Percentiles rank a stretch among this genome's conserved stretches.
phyloP scores from a whole-genome alignment of 2,888 invertebrate species.

The Plutella xylostella region DNA sequence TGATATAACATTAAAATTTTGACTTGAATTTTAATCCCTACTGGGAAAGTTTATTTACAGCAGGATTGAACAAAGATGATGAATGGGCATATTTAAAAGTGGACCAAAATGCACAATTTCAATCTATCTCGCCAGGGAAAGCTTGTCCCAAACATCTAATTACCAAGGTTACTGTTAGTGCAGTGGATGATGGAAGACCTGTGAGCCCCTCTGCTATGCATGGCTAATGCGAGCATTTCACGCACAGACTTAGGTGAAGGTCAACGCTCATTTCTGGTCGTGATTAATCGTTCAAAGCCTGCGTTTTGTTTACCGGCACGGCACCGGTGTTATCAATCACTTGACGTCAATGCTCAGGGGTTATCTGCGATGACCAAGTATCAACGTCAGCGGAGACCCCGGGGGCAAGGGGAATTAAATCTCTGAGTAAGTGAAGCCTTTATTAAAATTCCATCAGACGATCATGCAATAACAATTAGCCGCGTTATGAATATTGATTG shows the following conservation, averaged over 20 bases:
- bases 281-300: constrained; percentile 32
- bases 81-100: too few species aligned
- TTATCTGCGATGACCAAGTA: constrained; percentile 38
- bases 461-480: constrained; percentile 2
- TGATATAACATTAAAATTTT: too few species aligned
- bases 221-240: too few species aligned
- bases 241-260: constrained; percentile 8
- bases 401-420: constrained; percentile 6
- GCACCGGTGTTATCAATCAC: constrained; percentile 46
- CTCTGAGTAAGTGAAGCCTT: constrained; percentile 1
- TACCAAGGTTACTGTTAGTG: too few species aligned
- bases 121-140: too few species aligned
- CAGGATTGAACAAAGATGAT: too few species aligned
- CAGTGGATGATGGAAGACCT: too few species aligned
- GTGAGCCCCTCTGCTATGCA: too few species aligned
- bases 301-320: constrained; percentile 47
- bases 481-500: background rate
- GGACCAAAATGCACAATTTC: too few species aligned
- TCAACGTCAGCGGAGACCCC: constrained; percentile 19
- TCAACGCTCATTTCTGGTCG: constrained; percentile 18
- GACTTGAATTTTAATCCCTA: too few species aligned
- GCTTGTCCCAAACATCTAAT: too few species aligned
- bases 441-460: constrained; percentile 4
- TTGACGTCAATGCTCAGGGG: constrained; percentile 55
- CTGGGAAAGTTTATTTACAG: too few species aligned